phyloP scores from a whole-genome alignment of 2,888 invertebrate species.

The Melolontha melolontha region DNA sequence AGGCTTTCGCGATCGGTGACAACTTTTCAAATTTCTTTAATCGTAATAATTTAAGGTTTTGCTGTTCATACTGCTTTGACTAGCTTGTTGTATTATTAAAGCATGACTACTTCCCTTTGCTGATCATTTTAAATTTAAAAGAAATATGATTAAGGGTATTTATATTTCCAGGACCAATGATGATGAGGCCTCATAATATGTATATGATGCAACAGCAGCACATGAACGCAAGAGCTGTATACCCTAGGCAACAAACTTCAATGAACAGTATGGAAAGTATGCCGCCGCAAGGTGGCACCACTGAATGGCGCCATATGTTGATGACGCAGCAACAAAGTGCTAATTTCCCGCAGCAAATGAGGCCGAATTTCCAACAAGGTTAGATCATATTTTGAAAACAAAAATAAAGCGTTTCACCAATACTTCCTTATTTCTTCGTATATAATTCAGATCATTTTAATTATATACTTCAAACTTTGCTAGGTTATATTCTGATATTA shows the following conservation, averaged over 20 bases:
- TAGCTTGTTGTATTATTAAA: too few relatives aligned
- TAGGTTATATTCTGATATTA: too few relatives aligned
- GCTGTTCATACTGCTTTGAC: too few relatives aligned
- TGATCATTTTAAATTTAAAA: too few relatives aligned
- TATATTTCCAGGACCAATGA: constrained; percentile 76
- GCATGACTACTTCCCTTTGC: too few relatives aligned
- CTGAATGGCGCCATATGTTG: constrained; percentile 74
- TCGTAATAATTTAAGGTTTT: too few relatives aligned
- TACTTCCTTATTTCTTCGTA: too few relatives aligned
- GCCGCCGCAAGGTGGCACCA: constrained; percentile 66
- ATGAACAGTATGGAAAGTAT: constrained; percentile 65
- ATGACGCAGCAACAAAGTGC: constrained; percentile 70
- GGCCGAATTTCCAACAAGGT: constrained; percentile 68
- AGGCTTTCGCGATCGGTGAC: background rate
- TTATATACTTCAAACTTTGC: too few relatives aligned
- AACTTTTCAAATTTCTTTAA: too few relatives aligned
- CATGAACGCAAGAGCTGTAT: constrained; percentile 63
- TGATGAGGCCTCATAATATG: constrained; percentile 76
- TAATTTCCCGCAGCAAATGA: constrained; percentile 67
- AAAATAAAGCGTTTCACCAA: background rate
- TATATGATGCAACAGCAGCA: constrained; percentile 72
- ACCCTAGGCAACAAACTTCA: constrained; percentile 70
- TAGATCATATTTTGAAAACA: constrained; percentile 46
- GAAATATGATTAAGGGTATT: too few relatives aligned
- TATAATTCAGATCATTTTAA: too few relatives aligned